These are phyloP conservation scores for Pocillopora meandrina DNA, from an alignment of 92 coral and sea anemone species.

Conservation along the genomic window DNA sequence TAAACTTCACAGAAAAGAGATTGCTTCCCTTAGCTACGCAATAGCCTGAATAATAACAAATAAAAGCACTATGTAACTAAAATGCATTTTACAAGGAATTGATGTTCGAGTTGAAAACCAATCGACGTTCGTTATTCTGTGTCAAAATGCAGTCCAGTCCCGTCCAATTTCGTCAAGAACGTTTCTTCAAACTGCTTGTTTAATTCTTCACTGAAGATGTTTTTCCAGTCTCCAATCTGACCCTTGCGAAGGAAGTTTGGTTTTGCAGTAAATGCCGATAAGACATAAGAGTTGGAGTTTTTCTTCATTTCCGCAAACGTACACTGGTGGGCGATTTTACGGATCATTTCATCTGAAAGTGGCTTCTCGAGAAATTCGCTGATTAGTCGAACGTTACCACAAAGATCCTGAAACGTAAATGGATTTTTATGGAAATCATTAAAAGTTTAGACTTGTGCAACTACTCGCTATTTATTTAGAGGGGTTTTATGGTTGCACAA, in stretches of 20 bases:
- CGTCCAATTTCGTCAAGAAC: slow-evolving; percentile 18
- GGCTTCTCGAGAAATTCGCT: slow-evolving; percentile 37
- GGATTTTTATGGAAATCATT: background rate
- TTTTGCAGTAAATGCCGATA: background rate
- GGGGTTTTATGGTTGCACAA: too few relatives aligned
- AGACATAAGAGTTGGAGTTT: background rate
- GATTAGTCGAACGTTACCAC: slow-evolving; percentile 16
- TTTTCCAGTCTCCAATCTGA: slow-evolving; percentile 43
- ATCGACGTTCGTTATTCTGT: background rate
- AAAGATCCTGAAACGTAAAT: slow-evolving; percentile 20
- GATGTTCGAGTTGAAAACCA: background rate
- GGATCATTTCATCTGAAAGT: slow-evolving; percentile 20
- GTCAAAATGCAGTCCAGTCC: slow-evolving; percentile 38
- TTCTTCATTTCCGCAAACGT: slow-evolving; percentile 51
- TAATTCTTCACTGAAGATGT: slow-evolving; percentile 29
- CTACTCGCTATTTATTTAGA: too few relatives aligned
- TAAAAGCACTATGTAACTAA: too few relatives aligned
- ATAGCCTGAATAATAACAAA: too few relatives aligned
- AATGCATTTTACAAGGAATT: too few relatives aligned
- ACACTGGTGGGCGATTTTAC: slow-evolving; percentile 41
- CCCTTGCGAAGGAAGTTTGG: slow-evolving; percentile 48
- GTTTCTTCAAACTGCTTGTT: slow-evolving; percentile 37
- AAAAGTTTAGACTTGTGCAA: too few relatives aligned
- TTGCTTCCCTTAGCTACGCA: too few relatives aligned
- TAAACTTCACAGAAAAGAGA: too few relatives aligned